phyloP scores from a whole-genome alignment of 2,113 vertebrate species.

The Ornithorhynchus anatinus region DNA sequence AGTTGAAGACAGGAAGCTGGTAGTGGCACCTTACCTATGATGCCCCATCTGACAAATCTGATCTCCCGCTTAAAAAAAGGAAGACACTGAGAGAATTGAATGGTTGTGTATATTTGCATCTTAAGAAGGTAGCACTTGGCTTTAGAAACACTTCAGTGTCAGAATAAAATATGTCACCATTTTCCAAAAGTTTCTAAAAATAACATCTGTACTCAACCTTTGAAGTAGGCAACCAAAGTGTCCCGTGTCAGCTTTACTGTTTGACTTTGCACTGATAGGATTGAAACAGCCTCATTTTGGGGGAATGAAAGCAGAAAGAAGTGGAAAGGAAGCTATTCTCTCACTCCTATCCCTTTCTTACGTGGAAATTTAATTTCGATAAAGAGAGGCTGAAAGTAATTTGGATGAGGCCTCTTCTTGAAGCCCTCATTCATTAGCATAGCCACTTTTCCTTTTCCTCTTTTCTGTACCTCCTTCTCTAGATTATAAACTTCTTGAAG shows the following conservation, averaged over 20 bases:
- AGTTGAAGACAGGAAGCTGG: not conserved
- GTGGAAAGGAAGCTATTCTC: not conserved
- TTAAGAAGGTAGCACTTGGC: not conserved
- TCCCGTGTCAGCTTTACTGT: constrained; percentile 1
- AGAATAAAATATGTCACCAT: constrained; percentile 22
- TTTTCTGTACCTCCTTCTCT: too few relatives aligned
- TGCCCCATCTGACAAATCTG: not conserved
- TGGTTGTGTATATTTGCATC: not conserved
- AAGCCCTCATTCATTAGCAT: too few relatives aligned
- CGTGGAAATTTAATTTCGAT: not conserved
- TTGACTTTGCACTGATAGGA: not conserved
- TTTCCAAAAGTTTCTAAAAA: constrained; percentile 8
- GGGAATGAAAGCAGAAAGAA: constrained; percentile 2
- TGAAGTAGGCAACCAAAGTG: constrained; percentile 10
- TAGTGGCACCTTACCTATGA: rapidly evolving
- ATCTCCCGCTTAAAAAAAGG: not conserved
- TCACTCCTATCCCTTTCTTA: too few relatives aligned
- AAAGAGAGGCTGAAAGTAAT: too few relatives aligned
- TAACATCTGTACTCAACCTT: constrained; percentile 14
- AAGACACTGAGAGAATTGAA: not conserved
- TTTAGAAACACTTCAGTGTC: constrained; percentile 19
- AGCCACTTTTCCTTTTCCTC: too few relatives aligned
- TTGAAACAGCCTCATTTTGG: not conserved
- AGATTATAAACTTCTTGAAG: too few relatives aligned
- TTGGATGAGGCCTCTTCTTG: too few relatives aligned